Evolutionary conservation across 2,113 vertebrate species (phyloP), one percentile per base, ranked within the genome.

Genomic region (Hyperoodon ampullatus): DNA sequence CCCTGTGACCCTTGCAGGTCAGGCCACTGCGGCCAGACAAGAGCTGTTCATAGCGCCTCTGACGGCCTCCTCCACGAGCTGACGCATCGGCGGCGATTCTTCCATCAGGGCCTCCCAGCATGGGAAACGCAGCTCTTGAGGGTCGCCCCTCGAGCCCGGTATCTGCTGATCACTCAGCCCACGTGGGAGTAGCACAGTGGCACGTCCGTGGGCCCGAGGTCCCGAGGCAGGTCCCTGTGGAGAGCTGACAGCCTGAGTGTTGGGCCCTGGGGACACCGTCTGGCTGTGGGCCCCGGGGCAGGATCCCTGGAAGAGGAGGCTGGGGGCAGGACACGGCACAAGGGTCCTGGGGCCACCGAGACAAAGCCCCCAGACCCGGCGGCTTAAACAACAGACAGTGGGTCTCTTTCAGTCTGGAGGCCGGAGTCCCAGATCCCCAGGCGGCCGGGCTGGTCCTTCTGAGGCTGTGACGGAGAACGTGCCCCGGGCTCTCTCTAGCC

Each of bases 321-420:
- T 2, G 14, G 5, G 50, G 42, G 5, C 4, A 33, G 30, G 33
- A 15, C 11, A 8, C 12, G 0, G 28, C 30, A 12, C 13, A 30
- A 21, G 4, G 14, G 6, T 33, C 61, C 80, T 5, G 6, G 5
- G 55, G 26, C 63, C 53, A 7, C 70, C 6, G 0, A 0, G 13
- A 58, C 0, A 10, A 60, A 30, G 58, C 0, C 0, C 28, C 16
- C 2, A 8, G 2, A 15, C 13, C 0, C 0, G 2, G 24, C 0
- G 15, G 65, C 42, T 33, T 8, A 3, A 28, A 21, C 8, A 1
- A 10, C 28, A 10, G 10, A 21, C 11, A 1, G 0, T 12, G 12
- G 1, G 21, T 2, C 24, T 39, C 70, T 33, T 39, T 35, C 13
- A 10, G 74, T 28, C 89, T 68, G 3, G 26, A 47, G 44, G 30